Percentiles rank a stretch among this genome's conserved stretches.
Conservation (phyloP, 1,140 invertebrate species). For the Papilio xuthus region DNA sequence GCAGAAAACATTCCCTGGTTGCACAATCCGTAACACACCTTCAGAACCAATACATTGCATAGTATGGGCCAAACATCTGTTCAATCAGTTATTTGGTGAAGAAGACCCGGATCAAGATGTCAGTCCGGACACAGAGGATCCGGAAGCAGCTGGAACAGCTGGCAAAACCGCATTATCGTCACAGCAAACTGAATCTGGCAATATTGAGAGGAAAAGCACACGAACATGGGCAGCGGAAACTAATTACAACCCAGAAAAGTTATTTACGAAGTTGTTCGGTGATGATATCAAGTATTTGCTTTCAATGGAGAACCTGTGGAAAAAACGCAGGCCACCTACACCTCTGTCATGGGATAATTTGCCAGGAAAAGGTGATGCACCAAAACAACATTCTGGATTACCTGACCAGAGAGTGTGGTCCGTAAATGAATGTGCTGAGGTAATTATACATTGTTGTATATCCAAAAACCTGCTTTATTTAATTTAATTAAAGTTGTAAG, state of each 20-base stretch:
- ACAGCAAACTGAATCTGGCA: conserved; percentile 81
- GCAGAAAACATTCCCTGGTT: conserved; percentile 97
- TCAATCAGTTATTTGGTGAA: conserved; percentile 99
- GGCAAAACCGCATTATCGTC: conserved; percentile 71
- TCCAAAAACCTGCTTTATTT: conserved; percentile 2
- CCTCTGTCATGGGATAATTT: conserved; percentile 89
- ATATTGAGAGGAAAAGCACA: conserved; percentile 92
- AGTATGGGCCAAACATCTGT: conserved; percentile 99
- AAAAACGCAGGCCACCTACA: conserved; percentile 89
- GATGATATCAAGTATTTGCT: conserved; percentile 98
- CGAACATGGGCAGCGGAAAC: conserved; percentile 92
- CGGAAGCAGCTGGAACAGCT: conserved; percentile 86
- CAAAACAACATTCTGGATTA: conserved; percentile 74
- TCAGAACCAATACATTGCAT: conserved; percentile 99
- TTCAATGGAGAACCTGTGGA: conserved; percentile 98
- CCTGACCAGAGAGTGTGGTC: conserved; percentile 92
- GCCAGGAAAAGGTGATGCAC: conserved; percentile 82
- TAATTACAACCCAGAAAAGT: conserved; percentile 91
- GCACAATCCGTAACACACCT: conserved; percentile 99
- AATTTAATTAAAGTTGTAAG: conserved; percentile 6
- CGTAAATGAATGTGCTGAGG: conserved; percentile 84
- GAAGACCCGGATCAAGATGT: conserved; percentile 98
- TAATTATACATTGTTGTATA: conserved; percentile 46
- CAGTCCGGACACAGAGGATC: conserved; percentile 97
- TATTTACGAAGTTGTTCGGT: conserved; percentile 95